Evolutionary conservation across 35 echinoderm and acorn worm genomes (phyloP), one percentile per base, ranked within the genome.

Genomic region (Ophioderma brevispina): DNA sequence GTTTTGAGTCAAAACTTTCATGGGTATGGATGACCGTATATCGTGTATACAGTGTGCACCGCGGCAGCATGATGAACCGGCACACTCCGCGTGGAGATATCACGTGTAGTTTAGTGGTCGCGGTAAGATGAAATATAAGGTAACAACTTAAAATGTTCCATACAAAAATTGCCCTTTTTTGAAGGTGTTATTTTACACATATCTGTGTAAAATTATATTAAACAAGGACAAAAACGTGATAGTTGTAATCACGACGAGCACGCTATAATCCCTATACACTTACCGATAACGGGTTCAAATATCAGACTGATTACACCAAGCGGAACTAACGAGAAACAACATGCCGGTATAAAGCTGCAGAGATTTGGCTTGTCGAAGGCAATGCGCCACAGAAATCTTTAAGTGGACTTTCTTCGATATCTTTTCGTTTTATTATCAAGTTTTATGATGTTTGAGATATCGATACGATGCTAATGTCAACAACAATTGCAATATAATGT

Each of bases 161-260:
- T 15, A 70, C n/a, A 25, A 70, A 70, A 25, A 18, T 25, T 8
- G 2, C 59, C 59, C 17, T 70, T 70, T 70, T 70, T 13, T 8
- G 1, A 70, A 70, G 28, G 59, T 70, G 59, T 70, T 70, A 46
- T 46, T 70, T 70, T 70, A 70, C 59, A 25, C 59, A 70, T 46
- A 46, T 46, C 59, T 70, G 59, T 70, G 28, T 70, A 70, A 46
- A 46, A 46, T 46, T 46, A 8, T 46, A 46, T 46, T 46, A 46
- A 70, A 70, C 1, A 70, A 70, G 59, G 59, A 70, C 41, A 46
- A 46, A 70, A 70, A 70, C 59, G 59, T 70, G 59, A 70, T 70
- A 70, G 15, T 30, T 70, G 15, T 18, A 70, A 70, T 70, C 59
- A 70, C 59, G 59, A 70, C 59, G 1, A 6, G 59, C 59, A 70